A percentile compares a stretch with the other conserved stretches of the same genome.
Evolutionary conservation across 64 coral and sea anemone genomes (phyloP).

Genomic region (Montipora cactus): DNA sequence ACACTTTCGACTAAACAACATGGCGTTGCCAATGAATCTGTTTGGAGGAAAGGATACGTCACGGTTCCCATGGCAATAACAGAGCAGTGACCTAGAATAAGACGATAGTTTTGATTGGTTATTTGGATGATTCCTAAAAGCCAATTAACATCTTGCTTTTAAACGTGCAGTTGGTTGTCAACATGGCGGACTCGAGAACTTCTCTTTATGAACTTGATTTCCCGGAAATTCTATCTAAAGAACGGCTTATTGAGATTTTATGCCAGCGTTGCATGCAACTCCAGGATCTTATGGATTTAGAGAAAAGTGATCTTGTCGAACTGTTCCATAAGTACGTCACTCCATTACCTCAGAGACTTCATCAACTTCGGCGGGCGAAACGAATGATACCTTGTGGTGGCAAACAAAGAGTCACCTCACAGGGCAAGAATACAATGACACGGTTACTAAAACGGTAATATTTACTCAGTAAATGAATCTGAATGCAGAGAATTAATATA

Average conservation of each 20-base stretch:
- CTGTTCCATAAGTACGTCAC: conserved; percentile 81
- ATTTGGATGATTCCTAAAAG: not conserved
- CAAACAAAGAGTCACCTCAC: not conserved
- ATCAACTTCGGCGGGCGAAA: conserved; percentile 81
- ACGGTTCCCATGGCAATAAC: conserved; percentile 82
- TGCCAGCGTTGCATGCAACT: conserved; percentile 62
- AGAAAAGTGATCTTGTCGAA: conserved; percentile 75
- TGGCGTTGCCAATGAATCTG: conserved; percentile 96
- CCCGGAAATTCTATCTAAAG: conserved; percentile 82
- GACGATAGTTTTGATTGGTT: conserved; percentile 66
- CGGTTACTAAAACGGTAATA: conserved; percentile 26
- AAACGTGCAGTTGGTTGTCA: not conserved
- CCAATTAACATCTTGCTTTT: conserved; percentile 71
- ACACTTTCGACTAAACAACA: conserved; percentile 69
- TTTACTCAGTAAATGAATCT: not conserved
- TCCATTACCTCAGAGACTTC: conserved; percentile 77
- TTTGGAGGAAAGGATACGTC: conserved; percentile 77
- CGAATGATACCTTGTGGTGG: conserved; percentile 26
- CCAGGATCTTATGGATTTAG: conserved; percentile 68
- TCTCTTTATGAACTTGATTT: conserved; percentile 53
- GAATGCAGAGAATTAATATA: too few species aligned
- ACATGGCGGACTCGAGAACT: conserved; percentile 67
- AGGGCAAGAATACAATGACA: not conserved
- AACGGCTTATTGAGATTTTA: conserved; percentile 79
- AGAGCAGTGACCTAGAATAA: not conserved